Percentiles rank a stretch among this genome's conserved stretches.
Conservation (phyloP, 2,797 vertebrate genomes). For the Gephyroberyx darwinii region DNA sequence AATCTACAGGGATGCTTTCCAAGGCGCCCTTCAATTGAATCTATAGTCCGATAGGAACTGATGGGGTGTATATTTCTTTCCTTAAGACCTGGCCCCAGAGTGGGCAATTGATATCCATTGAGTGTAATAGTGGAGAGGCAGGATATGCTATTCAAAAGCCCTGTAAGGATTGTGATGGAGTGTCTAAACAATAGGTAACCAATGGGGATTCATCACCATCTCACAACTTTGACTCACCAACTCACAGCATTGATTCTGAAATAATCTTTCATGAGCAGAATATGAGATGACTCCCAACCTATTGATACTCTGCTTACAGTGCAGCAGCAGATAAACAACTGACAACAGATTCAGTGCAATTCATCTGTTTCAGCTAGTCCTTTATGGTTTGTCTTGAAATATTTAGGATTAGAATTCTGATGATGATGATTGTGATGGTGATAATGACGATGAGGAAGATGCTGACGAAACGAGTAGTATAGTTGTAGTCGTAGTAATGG, state of each 20-base stretch:
- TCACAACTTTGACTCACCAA: constrained; percentile 48
- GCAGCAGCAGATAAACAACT: constrained; percentile 27
- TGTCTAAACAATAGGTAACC: constrained; percentile 70
- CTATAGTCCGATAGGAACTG: constrained; percentile 63
- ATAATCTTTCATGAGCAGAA: constrained; percentile 44
- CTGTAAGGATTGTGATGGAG: constrained; percentile 64
- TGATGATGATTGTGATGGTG: background rate
- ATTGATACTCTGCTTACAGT: background rate
- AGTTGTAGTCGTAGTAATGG: too few relatives aligned
- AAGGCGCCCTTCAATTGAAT: constrained; percentile 60
- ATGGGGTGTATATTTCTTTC: constrained; percentile 62
- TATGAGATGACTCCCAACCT: constrained; percentile 33
- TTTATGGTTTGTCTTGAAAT: background rate
- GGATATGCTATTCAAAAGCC: constrained; percentile 62
- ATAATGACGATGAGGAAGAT: too few relatives aligned
- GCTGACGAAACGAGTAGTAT: too few relatives aligned
- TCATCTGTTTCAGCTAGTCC: constrained; percentile 8
- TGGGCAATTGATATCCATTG: constrained; percentile 66
- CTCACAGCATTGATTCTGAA: constrained; percentile 52
- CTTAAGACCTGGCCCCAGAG: constrained; percentile 50
- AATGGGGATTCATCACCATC: constrained; percentile 66
- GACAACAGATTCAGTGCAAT: constrained; percentile 22
- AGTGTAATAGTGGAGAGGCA: constrained; percentile 57
- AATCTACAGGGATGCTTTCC: constrained; percentile 65
- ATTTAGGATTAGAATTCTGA: too few relatives aligned